Evolutionary conservation across 2,113 vertebrate genomes (phyloP), one percentile per base, ranked within the genome.

Genomic region (Macrotis lagotis): DNA sequence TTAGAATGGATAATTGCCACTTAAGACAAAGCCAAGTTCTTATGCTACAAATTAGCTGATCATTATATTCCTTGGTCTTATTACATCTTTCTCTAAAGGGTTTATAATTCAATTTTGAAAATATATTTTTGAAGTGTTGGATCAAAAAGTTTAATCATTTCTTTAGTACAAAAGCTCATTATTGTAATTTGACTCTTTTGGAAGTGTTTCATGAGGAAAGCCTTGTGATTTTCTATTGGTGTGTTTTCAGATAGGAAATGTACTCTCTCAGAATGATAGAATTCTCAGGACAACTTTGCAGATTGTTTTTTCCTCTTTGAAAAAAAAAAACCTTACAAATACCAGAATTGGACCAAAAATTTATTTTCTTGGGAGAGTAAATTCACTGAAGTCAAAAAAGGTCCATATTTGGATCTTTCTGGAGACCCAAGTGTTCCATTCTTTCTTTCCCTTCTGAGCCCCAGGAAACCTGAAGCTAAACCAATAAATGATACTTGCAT

Each of bases 51-150:
- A 92, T 93, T 94, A 96, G 28, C 49, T 11, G 37, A 94, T 94
- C 28, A 31, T 92, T 94, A 9, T n/a, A 94, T 95, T 91, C 49
- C 47, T 95, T 90, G 93, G 93, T 53, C n/a, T 96, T 8, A 88
- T 94, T 53, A 91, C 3, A 55, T 2, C 11, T 14, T 93, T 51
- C 55, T 95, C 5, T 96, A 93, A 97, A 92, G 48, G 4, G 91
- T 89, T 95, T 96, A 95, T 96, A 93, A 92, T 91, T 96, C 89
- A 74, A 91, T 47, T 95, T 91, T 96, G 95, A 95, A 95, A 97
- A 93, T 95, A 88, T 94, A 97, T 88, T 90, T 7, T 51, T 89
- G 74, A 94, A 97, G 74, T 91, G 3, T 51, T 89, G 26, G 92
- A 12, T 97, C 94, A 95, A 93, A 96, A 50, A n/a, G 1, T 55